Conservation (phyloP, 2,797 vertebrate genomes). For the Muscicapa comitata region DNA sequence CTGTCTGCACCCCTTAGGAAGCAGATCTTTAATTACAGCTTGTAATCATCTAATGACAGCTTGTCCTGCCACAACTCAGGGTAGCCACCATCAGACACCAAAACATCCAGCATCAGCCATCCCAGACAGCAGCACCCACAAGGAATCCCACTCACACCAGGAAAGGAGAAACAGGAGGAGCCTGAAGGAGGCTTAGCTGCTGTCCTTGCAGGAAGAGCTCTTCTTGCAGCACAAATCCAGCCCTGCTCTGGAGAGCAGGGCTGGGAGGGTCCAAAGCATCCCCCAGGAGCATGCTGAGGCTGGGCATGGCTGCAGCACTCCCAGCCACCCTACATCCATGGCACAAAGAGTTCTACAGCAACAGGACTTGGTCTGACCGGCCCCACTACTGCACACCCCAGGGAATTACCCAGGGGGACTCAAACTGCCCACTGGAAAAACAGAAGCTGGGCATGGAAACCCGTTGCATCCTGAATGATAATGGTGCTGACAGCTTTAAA, state of each 20-base stretch:
- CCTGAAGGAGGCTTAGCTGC: neutral
- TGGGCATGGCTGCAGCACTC: neutral
- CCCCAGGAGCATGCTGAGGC: neutral
- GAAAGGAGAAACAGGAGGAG: neutral
- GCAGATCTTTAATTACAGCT: neutral
- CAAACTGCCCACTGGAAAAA: conserved; percentile 36
- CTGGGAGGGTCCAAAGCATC: neutral
- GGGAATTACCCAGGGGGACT: conserved; percentile 8
- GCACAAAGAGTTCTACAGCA: neutral
- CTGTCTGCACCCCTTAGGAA: neutral
- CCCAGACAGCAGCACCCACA: neutral
- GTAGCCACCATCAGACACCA: neutral
- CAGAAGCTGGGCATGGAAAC: conserved; percentile 39
- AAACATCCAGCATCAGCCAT: neutral
- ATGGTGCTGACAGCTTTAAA: conserved; percentile 65
- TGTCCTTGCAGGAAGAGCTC: neutral
- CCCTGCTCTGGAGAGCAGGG: rapidly evolving
- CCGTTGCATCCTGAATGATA: conserved; percentile 55
- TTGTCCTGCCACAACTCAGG: neutral
- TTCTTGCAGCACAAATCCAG: neutral
- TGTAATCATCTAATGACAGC: neutral
- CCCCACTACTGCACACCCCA: neutral
- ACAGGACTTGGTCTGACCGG: neutral
- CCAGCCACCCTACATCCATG: rapidly evolving
- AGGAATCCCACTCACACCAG: rapidly evolving